Base-by-base conservation (phyloP, 2,888 invertebrate genomes). In the Leucoptera coffeella region DNA sequence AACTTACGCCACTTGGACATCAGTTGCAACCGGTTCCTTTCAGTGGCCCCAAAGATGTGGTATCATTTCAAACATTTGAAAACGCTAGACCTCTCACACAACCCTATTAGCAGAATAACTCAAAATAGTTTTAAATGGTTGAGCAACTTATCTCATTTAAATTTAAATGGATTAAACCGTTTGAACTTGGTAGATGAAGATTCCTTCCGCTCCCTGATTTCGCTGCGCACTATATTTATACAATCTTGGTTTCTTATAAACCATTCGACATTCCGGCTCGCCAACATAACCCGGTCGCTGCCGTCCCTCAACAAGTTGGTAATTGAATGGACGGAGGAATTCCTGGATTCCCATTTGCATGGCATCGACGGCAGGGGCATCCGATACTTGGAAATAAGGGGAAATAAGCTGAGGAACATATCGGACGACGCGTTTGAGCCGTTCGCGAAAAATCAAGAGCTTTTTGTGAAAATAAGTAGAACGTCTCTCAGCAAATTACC, bases 401-500 rank as follows among this genome's bases (percentile, higher is more conserved):
- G 92, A 13, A 57, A 59, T 28, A 79, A 78, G 44, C 73, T 92
- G 36, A 81, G 78, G 42, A 74, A 72, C 33, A 82, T 92, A 38
- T 78, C 81, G n/a, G 75, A 82, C 12, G 83, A 84, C 40, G 87
- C 88, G 3, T 85, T 92, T 39, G 72, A 77, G 28, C 80, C 83
- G 3, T 78, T 90, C 31, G 77, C 80, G 26, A 77, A 77, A 28
- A 82, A 79, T 44, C 83, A 86, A 35, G 85, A 87, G 49, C 69
- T 91, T 38, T 77, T 80, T 38, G 73, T 90, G 32, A 77, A 81
- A 49, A 86, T 90, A 38, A 79, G 80, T 27, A 78, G 80, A 36
- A 91, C 91, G 6, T 80, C 82, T 35, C 74, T 90, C 26, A 80
- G 81, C 31, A 83, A 87, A 50, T 60, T 91, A 38, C 90, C 90